Evolutionary conservation across 2,113 vertebrate genomes (phyloP).

Genomic region (Triplophysa siluroides): DNA sequence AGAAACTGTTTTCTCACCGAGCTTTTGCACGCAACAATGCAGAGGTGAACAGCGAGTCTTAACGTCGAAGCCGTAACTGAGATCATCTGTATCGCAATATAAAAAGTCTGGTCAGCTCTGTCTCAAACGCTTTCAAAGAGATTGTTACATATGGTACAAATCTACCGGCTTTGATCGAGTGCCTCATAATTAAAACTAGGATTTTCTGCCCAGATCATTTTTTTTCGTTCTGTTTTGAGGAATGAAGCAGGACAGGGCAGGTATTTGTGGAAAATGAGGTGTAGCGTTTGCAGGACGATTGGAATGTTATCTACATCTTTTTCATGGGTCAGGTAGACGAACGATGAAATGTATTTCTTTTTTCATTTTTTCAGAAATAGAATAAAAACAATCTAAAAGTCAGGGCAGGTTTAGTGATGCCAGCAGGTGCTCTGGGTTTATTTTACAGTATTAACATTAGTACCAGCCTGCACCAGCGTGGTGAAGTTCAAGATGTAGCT

Average conservation of each 20-base stretch:
- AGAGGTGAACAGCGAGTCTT: neutral
- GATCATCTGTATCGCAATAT: neutral
- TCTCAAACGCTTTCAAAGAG: neutral
- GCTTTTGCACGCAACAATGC: constrained; percentile 53
- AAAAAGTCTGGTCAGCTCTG: neutral
- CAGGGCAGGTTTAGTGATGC: neutral
- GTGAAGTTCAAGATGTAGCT: no score
- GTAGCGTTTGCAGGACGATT: neutral
- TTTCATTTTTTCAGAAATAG: neutral
- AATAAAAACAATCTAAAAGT: neutral
- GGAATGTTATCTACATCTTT: constrained; percentile 25
- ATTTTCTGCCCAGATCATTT: neutral
- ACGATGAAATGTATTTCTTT: no score
- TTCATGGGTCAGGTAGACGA: no score
- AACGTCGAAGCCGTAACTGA: neutral
- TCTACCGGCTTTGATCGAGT: neutral
- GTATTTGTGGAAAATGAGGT: constrained; percentile 26
- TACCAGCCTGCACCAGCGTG: neutral
- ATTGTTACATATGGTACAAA: constrained; percentile 10
- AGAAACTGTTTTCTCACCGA: constrained; percentile 35
- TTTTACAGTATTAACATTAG: neutral
- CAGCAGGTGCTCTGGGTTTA: neutral
- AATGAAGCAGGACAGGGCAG: constrained; percentile 4
- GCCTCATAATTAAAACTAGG: neutral
- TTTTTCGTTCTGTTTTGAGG: constrained; percentile 44